Conservation (phyloP, 2,797 vertebrate species). For the Brotula barbata region DNA sequence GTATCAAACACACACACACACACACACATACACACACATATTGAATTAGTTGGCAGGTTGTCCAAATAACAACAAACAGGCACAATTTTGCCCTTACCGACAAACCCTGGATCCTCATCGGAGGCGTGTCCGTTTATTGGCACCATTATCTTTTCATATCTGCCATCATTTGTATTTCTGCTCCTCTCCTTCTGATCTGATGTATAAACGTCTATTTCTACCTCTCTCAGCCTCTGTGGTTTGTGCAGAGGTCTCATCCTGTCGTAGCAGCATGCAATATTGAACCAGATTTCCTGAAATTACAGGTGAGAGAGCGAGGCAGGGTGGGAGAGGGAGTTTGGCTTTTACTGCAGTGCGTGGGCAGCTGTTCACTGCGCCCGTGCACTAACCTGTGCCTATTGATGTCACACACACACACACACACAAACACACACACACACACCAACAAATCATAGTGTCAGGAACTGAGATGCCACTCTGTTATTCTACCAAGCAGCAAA, state of each 20-base stretch:
- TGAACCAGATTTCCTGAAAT: slow-evolving; percentile 32
- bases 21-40: background rate
- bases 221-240: slow-evolving; percentile 12
- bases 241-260: slow-evolving; percentile 21
- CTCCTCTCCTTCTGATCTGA: slow-evolving; percentile 25
- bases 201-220: slow-evolving; percentile 4
- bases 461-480: slow-evolving; percentile 22
- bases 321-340: slow-evolving; percentile 26
- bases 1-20: background rate
- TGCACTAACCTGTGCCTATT: slow-evolving; percentile 38
- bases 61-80: slow-evolving; percentile 13
- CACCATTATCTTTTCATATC: slow-evolving; percentile 29
- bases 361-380: slow-evolving; percentile 47
- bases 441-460: slow-evolving; percentile 26
- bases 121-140: background rate
- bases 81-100: slow-evolving; percentile 16
- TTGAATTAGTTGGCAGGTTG: slow-evolving; percentile 1
- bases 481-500: slow-evolving; percentile 6
- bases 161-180: background rate
- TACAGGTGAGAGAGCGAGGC: slow-evolving; percentile 18
- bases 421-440: background rate
- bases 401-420: slow-evolving; percentile 30
- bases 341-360: slow-evolving; percentile 57
- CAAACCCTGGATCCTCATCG: background rate
- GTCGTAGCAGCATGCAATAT: slow-evolving; percentile 46